Conservation (phyloP, 2,113 vertebrate species). For the Sylvietta virens region DNA sequence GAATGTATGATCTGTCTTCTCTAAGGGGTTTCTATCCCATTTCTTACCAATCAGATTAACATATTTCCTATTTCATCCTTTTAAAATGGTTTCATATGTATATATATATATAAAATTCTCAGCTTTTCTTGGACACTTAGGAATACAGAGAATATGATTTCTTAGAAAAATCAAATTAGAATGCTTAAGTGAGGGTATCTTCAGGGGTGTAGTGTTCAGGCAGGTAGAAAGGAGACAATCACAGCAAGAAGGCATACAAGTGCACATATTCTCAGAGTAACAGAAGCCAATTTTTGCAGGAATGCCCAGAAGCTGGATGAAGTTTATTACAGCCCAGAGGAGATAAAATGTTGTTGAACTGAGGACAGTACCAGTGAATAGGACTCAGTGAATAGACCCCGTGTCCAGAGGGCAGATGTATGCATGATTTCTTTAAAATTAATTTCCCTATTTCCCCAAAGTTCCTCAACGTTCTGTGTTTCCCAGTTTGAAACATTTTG, state of each 20-base stretch:
- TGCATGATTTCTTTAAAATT: not conserved
- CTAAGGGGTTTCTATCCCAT: not conserved
- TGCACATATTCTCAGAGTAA: not conserved
- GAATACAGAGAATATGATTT: not conserved
- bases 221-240: not conserved
- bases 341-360: not conserved
- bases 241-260: not conserved
- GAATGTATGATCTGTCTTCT: not conserved
- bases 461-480: accelerated
- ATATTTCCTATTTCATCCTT: not conserved
- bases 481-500: not conserved
- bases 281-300: not conserved
- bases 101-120: not conserved
- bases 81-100: not conserved
- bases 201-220: not conserved
- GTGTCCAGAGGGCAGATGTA: not conserved
- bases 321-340: not conserved
- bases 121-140: not conserved
- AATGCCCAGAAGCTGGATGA: not conserved
- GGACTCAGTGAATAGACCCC: not conserved
- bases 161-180: not conserved
- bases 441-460: not conserved
- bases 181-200: not conserved
- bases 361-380: not conserved
- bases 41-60: not conserved